Evolutionary conservation across 2,797 vertebrate genomes (phyloP).

Genomic region (Triplophysa yarkandensis): DNA sequence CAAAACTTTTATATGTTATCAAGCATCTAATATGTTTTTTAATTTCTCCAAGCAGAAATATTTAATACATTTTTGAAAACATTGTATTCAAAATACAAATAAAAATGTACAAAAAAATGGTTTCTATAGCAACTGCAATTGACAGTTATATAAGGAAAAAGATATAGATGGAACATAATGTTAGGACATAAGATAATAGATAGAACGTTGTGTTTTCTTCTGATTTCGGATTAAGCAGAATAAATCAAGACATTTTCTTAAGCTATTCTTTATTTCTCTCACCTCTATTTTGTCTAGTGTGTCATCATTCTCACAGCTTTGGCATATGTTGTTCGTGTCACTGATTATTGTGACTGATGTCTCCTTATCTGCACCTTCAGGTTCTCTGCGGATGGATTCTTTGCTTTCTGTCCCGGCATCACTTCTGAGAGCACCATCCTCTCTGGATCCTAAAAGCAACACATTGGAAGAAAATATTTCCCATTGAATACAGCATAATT

Average conservation of each 20-base stretch:
- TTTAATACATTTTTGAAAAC: too few relatives aligned
- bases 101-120: too few relatives aligned
- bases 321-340: constrained; percentile 8
- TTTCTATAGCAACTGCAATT: too few relatives aligned
- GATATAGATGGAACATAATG: too few relatives aligned
- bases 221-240: too few relatives aligned
- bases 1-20: too few relatives aligned
- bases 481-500: neutral
- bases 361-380: constrained; percentile 32
- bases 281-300: constrained; percentile 48
- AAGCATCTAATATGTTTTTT: too few relatives aligned
- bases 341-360: neutral
- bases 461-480: constrained; percentile 45
- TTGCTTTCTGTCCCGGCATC: constrained; percentile 39
- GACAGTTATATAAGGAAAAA: too few relatives aligned
- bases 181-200: too few relatives aligned
- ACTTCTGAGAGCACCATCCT: constrained; percentile 44
- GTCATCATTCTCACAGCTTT: constrained; percentile 25
- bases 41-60: too few relatives aligned
- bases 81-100: too few relatives aligned
- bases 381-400: constrained; percentile 35
- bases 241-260: neutral
- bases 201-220: too few relatives aligned
- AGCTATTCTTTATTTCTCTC: constrained; percentile 21
- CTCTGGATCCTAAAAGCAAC: constrained; percentile 52